Evolutionary conservation across 2,113 vertebrate species (phyloP), one percentile per base, ranked within the genome.

Genomic region (Scytalopus superciliaris): DNA sequence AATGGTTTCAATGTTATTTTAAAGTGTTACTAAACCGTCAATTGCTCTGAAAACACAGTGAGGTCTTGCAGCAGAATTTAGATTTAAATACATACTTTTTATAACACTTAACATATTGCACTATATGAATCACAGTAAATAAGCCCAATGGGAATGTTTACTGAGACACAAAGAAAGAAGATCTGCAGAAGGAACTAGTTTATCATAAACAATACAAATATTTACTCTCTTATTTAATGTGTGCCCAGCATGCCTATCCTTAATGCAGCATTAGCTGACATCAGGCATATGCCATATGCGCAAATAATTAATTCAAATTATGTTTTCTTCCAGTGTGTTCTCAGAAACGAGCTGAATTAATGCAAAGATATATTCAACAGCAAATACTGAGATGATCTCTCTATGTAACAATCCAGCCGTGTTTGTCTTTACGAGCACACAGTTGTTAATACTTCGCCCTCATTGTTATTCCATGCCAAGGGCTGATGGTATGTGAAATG

Each of bases 241-340:
- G 97, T 97, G 96, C 97, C 97, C 98, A 98, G 98, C 96, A 97
- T 96, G 97, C 95, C 97, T 98, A 97, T 96, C 93, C 94, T 97
- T 98, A 98, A 98, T 96, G 96, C 92, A 97, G 96, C 97, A 97
- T 96, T 98, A 98, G 97, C 97, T 97, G 97, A 98, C 98, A 98
- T 97, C 96, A 97, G 97, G 97, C 96, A 87, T 79, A 92, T 92
- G 95, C 97, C 97, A 97, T 98, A 98, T 97, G 97, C 60, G 19
- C 97, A 96, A 98, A 98, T 98, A 98, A 98, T 98, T 98, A 98
- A 98, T 98, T 97, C 94, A 97, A 94, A 98, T 97, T 95, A 97
- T 93, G 96, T 84, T 96, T 97, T 95, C 97, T 98, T 97, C 95
- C 95, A 97, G 91, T 84, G 72, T 83, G 79, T 91, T 97, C 90